Conservation (phyloP, 1,140 invertebrate species). For the Pentalonia nigronervosa region DNA sequence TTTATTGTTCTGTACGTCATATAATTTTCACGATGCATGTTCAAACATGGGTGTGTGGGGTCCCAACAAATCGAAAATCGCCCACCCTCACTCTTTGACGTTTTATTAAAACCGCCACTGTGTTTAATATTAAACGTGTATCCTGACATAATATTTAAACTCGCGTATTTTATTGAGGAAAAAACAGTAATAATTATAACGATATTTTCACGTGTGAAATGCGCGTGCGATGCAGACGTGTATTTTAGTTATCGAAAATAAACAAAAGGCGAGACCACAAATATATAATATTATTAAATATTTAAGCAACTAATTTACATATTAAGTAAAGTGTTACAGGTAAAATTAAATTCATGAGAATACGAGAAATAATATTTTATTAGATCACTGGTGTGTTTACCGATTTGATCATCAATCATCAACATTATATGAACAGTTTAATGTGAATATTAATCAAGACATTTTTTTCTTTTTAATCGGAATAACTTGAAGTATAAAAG, state of each 20-base stretch:
- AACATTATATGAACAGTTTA: not conserved
- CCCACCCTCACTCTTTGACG: too few species aligned
- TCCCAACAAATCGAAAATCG: too few species aligned
- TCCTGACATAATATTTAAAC: not conserved
- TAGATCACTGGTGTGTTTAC: not conserved
- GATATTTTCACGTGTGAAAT: not conserved
- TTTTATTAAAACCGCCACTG: too few species aligned
- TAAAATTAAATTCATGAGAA: not conserved
- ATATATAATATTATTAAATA: too few species aligned
- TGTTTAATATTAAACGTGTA: not conserved
- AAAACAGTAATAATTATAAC: not conserved
- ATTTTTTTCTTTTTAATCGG: not conserved
- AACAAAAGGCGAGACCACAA: not conserved
- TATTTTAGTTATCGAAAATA: not conserved
- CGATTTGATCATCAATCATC: not conserved
- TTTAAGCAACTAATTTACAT: not conserved
- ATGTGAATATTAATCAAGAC: not conserved
- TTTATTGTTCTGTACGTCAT: too few species aligned
- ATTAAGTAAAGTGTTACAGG: not conserved
- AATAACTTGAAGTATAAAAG: not conserved
- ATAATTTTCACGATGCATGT: too few species aligned
- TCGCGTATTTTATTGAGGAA: not conserved
- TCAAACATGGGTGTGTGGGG: too few species aligned
- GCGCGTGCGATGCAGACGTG: not conserved
- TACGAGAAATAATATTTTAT: too few species aligned